Conservation (phyloP, 2,888 invertebrate species). For the Aphidius colemani region DNA sequence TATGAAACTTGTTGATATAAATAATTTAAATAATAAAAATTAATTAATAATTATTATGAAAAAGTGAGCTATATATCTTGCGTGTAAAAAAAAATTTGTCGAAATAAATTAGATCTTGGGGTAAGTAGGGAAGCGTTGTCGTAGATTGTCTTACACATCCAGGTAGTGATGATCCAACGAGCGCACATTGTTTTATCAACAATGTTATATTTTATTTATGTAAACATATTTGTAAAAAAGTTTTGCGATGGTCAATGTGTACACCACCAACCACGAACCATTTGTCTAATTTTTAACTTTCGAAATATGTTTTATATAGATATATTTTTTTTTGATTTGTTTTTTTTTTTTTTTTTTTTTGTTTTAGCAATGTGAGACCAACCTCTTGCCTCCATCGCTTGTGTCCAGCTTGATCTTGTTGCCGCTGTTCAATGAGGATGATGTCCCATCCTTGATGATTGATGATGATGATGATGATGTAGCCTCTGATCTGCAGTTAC, state of each 20-base stretch:
- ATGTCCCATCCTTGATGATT: constrained; percentile 47
- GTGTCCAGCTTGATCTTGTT: constrained; percentile 66
- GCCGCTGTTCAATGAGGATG: constrained; percentile 53
- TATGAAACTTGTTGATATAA: no score
- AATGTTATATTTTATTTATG: constrained; percentile 37
- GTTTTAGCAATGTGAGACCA: constrained; percentile 59
- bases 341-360: constrained; percentile 33
- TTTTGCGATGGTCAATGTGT: no score
- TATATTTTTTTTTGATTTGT: constrained; percentile 36
- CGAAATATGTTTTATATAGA: constrained; percentile 15
- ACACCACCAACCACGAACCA: no score
- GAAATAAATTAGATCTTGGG: constrained; percentile 47
- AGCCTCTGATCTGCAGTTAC: constrained; percentile 35
- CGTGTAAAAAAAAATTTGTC: constrained; percentile 44
- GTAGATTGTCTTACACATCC: constrained; percentile 44
- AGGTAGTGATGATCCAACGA: constrained; percentile 32
- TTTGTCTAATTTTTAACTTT: no score
- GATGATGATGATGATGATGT: no score
- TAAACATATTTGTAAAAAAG: constrained; percentile 18
- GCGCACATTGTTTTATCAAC: constrained; percentile 33
- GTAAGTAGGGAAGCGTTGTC: constrained; percentile 43
- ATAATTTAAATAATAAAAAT: no score
- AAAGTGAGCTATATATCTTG: constrained; percentile 44
- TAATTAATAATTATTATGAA: neutral
- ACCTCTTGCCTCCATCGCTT: constrained; percentile 64